Evolutionary conservation across 2,797 vertebrate genomes (phyloP), one percentile per base, ranked within the genome.

Genomic region (Macropodus opercularis): DNA sequence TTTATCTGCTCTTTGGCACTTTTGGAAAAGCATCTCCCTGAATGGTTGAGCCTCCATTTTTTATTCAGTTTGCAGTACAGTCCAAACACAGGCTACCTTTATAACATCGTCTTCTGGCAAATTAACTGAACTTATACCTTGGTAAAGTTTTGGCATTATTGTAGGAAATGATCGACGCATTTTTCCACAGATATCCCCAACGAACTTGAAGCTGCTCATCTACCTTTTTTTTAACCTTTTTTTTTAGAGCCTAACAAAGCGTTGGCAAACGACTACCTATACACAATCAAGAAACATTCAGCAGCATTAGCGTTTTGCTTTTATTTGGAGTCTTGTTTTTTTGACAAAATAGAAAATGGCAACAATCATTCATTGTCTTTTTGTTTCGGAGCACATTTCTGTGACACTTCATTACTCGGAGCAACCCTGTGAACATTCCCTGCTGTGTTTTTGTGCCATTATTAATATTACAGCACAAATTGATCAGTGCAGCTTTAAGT

Each of bases 1-100:
- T 41, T 56, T 22, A 47, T 64, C 41, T 63, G 55, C 48, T 74
- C 34, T 62, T 18, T 54, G 40, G 48, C 8, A 52, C 29, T 55
- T 17, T 6, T 17, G 31, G 56, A 34, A 58, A 19, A 53, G 15
- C 6, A 2, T 15, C 44, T 36, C 17, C 34, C 21, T 15, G 8
- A 52, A 47, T 5, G 23, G 18, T 12, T 6, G 24, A 57, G 21
- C 27, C 31, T 63, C 23, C 24, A 24, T 29, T 54, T 40, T 22
- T 24, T 15, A 38, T 29, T 10, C 9, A 29, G 27, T 29, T 10
- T 11, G 3, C 9, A 2, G 9, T 27, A n/a, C 2, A 29, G 5
- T 23, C 21, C 6, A 10, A 4, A 0, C 14, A 3, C 23, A 14
- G 13, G 49, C n/a, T 8, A 14, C 26, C 15, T 10, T 18, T 23